Base-by-base conservation (phyloP, 2,797 vertebrate genomes). In the Setipinna tenuifilis region DNA sequence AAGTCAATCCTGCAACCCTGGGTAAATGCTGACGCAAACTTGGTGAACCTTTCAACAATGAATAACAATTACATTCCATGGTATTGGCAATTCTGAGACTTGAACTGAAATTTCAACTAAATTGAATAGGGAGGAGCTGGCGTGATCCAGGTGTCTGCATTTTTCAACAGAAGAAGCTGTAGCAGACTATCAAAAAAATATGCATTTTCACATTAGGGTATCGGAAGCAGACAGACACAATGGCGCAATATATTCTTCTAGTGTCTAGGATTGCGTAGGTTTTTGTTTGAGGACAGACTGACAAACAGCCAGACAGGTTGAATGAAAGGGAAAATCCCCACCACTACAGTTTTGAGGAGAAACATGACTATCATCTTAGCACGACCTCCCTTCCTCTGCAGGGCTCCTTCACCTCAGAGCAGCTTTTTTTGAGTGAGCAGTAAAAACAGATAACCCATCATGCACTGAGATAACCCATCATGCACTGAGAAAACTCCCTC, bases 101-200 rank as follows among this genome's bases (percentile, higher is more conserved):
- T 75, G 28, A 35, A 75, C 68, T 35, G 31, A 35, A 75, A 75
- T 75, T 16, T 35, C 31, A 35, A 75, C 28, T 75, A 75, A 75
- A 75, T 17, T 75, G 68, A 35, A 75, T 75, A 75, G 68, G 31
- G 68, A 75, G 25, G 25, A 75, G 68, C 68, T 31, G 68, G 12
- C 28, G 11, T 17, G 12, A 35, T 35, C 68, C 68, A 75, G 25
- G 68, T 35, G 68, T 31, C 28, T 35, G 68, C 68, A 31, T 35
- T 75, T 75, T 17, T 75, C 68, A 3, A 17, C 68, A 35, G 68
- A 16, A 17, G 28, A 28, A 31, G 31, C 28, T 35, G 28, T 35
- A 75, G 2, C 50, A 75, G 28, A 23, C 25, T 75, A 31, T 35
- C 68, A 54, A 54, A 54, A 54, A 31, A 35, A 31, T 16, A 6